A percentile compares a stretch with the other conserved stretches of the same genome.
These are phyloP conservation scores for Erebia aethiops DNA, from an alignment of 2,888 invertebrate species.

Conservation along the genomic window DNA sequence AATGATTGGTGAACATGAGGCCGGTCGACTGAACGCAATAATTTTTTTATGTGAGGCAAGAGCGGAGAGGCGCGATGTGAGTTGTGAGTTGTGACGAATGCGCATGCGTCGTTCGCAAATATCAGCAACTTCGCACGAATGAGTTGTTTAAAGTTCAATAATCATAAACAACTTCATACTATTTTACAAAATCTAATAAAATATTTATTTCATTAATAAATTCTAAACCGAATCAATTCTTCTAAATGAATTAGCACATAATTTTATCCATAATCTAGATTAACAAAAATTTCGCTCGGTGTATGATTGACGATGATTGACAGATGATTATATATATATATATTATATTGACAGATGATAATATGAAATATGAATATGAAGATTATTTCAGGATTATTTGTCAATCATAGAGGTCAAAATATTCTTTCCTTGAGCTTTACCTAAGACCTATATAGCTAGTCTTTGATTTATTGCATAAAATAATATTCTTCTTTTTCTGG, in stretches of 20 bases:
- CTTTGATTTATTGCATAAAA: no score
- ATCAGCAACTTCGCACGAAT: constrained; percentile 57
- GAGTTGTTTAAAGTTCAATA: constrained; percentile 54
- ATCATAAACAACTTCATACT: constrained; percentile 42
- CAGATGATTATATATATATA: no score
- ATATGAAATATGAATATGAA: no score
- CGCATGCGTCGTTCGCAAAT: constrained; percentile 82
- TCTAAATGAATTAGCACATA: not conserved
- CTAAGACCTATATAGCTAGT: no score
- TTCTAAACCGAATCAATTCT: not conserved
- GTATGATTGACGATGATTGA: no score
- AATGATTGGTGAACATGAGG: constrained; percentile 68
- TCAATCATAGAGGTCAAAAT: no score
- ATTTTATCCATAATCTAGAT: not conserved
- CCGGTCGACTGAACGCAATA: constrained; percentile 57
- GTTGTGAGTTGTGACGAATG: constrained; percentile 54
- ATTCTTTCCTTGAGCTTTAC: no score
- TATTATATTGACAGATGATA: no score
- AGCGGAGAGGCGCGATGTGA: constrained; percentile 76
- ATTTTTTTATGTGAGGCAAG: constrained; percentile 84
- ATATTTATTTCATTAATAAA: no score
- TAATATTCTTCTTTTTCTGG: no score
- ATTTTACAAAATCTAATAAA: not conserved
- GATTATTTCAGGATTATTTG: no score
- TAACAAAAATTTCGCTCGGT: not conserved